A percentile compares a stretch with the other conserved stretches of the same genome.
Evolutionary conservation across 2,888 invertebrate species (phyloP).

Genomic region (Cephus pygmeus): DNA sequence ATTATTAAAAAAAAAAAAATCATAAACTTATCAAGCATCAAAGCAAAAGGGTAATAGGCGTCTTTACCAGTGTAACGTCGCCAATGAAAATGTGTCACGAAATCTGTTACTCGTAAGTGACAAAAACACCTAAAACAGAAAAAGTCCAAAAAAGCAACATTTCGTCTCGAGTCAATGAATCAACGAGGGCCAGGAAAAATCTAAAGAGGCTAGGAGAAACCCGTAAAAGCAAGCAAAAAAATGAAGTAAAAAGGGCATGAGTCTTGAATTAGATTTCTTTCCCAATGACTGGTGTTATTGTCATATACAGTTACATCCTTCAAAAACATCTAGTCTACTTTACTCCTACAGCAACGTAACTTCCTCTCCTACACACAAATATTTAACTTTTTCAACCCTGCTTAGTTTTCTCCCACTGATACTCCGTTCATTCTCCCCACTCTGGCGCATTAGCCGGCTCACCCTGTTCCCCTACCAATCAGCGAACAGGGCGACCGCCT

Average conservation of each 20-base stretch:
- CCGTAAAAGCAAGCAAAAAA: neutral
- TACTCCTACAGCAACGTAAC: neutral
- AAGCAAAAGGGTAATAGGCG: neutral
- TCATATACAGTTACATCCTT: neutral
- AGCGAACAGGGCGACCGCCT: neutral
- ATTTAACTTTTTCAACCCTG: neutral
- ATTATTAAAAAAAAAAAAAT: neutral
- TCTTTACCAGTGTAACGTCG: neutral
- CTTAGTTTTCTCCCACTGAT: neutral
- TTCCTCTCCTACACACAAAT: neutral
- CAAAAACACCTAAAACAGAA: neutral
- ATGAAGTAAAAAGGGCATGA: neutral
- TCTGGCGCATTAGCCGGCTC: neutral
- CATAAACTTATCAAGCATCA: neutral
- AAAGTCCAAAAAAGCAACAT: neutral
- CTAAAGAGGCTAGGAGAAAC: neutral
- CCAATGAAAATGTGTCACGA: neutral
- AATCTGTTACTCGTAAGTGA: neutral
- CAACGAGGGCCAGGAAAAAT: neutral
- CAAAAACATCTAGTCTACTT: neutral
- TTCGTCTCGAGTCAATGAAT: neutral
- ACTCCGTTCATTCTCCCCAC: neutral
- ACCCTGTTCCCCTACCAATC: neutral
- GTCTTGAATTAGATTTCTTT: neutral
- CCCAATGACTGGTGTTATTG: neutral